Base-by-base conservation (phyloP, 1,140 invertebrate species). In the Geopemphigus sp. region DNA sequence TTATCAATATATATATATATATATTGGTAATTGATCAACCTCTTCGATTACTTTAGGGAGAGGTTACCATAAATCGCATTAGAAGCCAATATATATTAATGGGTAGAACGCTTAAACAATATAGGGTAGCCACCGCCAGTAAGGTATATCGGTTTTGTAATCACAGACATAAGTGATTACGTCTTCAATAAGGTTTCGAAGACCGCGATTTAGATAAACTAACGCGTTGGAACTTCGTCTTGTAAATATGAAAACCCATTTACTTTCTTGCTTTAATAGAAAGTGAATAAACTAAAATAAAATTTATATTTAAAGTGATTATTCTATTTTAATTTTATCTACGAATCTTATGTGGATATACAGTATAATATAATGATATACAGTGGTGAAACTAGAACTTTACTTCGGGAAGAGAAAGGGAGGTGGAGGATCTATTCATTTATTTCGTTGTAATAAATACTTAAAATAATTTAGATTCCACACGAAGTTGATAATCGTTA, bases 51-150 rank as follows among this genome's bases (percentile, higher is more conserved):
- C 32, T 57, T 76, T 39, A 1, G 14, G n/a, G 1, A 24, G 26
- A 57, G n/a, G 29, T 76, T 26, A 57, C 54, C 29, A 39, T 76
- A 76, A 76, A 59, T 76, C 72, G 72, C 54, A 76, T 76, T 76
- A 59, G 72, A 76, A 59, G 56, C 72, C 72, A 76, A 76, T 76
- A 76, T 76, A 76, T 73, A 76, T 76, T 76, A 76, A 59, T 76
- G 32, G 54, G 53, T 26, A 32, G 29, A 76, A 24, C 19, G 50
- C 22, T 72, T 54, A 68, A 68, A 45, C 63, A 66, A 19, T 45
- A 22, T 56, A 54, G 10, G 26, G 19, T 15, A 14, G 47, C 10
- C 17, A 56, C 24, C 12, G 19, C 10, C 26, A 19, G 17, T 11
- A 32, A 73, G 15, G 47, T 19, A 15, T 15, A 32, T 56, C 26